Conservation (phyloP, 2,797 vertebrate species). For the Xiphophorus birchmanni region DNA sequence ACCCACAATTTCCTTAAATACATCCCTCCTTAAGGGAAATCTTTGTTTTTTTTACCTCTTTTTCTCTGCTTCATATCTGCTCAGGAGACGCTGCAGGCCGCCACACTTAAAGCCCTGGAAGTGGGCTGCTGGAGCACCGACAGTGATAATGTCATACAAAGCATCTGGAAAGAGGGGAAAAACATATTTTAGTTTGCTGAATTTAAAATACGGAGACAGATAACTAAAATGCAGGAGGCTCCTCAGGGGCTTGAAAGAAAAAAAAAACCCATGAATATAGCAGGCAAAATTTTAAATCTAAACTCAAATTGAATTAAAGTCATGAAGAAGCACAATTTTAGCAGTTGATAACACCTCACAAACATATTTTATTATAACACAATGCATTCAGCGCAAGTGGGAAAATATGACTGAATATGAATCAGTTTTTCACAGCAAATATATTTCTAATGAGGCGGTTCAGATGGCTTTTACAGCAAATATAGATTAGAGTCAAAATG, state of each 20-base stretch:
- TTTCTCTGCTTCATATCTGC: constrained; percentile 93
- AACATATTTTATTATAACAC: background rate
- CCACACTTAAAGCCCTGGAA: constrained; percentile 97
- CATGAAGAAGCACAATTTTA: background rate
- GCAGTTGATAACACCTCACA: background rate
- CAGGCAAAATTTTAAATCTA: background rate
- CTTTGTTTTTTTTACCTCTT: constrained; percentile 85
- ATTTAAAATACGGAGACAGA: constrained; percentile 4
- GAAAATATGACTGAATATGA: background rate
- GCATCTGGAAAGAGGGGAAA: constrained; percentile 81
- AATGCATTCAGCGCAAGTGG: background rate
- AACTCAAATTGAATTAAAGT: background rate
- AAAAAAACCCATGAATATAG: background rate
- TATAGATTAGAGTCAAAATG: background rate
- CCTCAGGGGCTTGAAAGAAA: background rate
- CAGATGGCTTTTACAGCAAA: background rate
- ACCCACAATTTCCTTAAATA: constrained; percentile 7
- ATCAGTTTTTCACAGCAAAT: background rate
- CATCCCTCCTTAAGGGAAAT: background rate
- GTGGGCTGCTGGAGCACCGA: constrained; percentile 95
- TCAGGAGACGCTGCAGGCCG: constrained; percentile 91
- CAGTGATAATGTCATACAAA: constrained; percentile 93
- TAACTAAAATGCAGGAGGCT: background rate
- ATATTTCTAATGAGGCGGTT: background rate
- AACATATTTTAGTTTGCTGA: constrained; percentile 11